Evolutionary conservation across 2,113 vertebrate genomes (phyloP), one percentile per base, ranked within the genome.

Genomic region (Columba janthina): DNA sequence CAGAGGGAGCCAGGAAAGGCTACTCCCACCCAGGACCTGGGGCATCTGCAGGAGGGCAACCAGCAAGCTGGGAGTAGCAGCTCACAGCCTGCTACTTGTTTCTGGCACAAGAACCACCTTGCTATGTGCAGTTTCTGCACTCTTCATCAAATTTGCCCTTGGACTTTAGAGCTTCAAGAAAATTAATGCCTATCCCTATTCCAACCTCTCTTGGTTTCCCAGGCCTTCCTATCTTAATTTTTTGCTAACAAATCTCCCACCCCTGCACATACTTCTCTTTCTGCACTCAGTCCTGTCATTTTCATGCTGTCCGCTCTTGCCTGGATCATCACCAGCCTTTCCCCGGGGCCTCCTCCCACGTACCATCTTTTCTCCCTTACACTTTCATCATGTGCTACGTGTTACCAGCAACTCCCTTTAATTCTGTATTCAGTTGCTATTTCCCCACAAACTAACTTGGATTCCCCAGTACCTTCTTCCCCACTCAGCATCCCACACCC

Each of bases 401-500:
- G 60, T 72, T 85, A 62, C 6, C 38, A 91, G 44, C 34, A 76
- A 16, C 34, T 69, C 24, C 48, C 20, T 73, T 82, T 38, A 58
- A 40, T 21, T 72, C 42, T 44, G 42, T 71, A 51, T 66, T 85
- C 34, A 46, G 36, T 11, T 80, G 51, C 26, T 40, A 70, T 66
- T 32, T 70, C 46, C 67, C 31, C 38, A 64, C n/a, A 65, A 74
- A 58, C 42, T 22, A 66, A 44, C 48, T 66, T 25, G 26, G 10
- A 83, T 44, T 83, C 9, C 10, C 15, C 7, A 4, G 26, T 0
- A 54, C 11, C 26, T 77, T 88, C 67, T 71, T 50, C 2, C 5
- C 4, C 2, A 0, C 5, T 58, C n/a, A 50, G 36, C 11, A 58
- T 8, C 16, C 36, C 25, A 66, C 21, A 38, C 2, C 17, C 36